phyloP scores from a whole-genome alignment of 2,888 invertebrate genomes.

The Lasioglossum lativentre region DNA sequence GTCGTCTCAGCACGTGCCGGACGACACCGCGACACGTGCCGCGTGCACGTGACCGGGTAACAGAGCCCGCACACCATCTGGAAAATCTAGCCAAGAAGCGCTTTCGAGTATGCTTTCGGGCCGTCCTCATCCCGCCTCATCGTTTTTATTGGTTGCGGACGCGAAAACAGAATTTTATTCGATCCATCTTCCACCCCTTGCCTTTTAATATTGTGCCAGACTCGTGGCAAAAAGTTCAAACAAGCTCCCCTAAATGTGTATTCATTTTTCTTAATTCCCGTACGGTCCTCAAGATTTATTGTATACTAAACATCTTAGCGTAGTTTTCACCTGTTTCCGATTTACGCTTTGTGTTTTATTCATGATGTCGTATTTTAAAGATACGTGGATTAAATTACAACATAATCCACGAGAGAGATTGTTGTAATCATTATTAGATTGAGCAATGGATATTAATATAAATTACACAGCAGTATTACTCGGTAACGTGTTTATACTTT shows the following conservation, averaged over 20 bases:
- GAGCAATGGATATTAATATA: too few relatives aligned
- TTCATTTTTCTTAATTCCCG: neutral
- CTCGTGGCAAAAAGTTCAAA: neutral
- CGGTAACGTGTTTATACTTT: too few relatives aligned
- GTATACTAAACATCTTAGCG: too few relatives aligned
- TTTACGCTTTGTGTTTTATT: too few relatives aligned
- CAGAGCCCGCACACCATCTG: constrained; percentile 64
- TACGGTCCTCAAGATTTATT: too few relatives aligned
- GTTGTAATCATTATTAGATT: too few relatives aligned
- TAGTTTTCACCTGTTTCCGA: too few relatives aligned
- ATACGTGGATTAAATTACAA: too few relatives aligned
- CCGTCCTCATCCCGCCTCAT: neutral
- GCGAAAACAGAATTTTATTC: neutral
- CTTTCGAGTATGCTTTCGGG: neutral
- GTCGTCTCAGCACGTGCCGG: constrained; percentile 69
- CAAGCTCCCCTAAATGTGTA: too few relatives aligned
- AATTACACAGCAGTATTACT: too few relatives aligned
- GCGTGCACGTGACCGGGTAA: constrained; percentile 71
- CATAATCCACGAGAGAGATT: too few relatives aligned
- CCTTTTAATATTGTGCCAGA: neutral
- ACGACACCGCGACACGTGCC: constrained; percentile 73
- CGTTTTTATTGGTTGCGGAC: neutral
- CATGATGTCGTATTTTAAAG: too few relatives aligned
- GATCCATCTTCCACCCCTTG: neutral
- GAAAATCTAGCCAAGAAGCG: constrained; percentile 62